Conservation (phyloP, 2,113 vertebrate genomes). For the Etheostoma cragini region DNA sequence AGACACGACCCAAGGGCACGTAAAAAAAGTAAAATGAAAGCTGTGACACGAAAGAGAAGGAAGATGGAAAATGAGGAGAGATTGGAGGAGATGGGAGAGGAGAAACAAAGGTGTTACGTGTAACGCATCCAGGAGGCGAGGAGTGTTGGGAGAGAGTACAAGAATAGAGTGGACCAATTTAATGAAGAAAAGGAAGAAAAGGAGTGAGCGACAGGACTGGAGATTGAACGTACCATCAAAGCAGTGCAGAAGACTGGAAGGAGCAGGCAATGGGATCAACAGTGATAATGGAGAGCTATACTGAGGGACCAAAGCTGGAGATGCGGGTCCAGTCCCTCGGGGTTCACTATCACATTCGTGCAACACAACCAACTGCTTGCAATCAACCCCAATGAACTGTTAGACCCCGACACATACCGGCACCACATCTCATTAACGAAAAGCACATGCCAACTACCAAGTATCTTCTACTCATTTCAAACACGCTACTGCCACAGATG, state of each 20-base stretch:
- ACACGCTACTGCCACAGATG: background rate
- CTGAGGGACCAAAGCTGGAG: constrained; percentile 32
- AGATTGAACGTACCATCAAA: constrained; percentile 37
- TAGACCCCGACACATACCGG: background rate
- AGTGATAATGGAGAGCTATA: constrained; percentile 37
- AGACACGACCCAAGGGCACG: constrained; percentile 35
- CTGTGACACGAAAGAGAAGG: constrained; percentile 46
- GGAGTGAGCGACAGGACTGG: background rate
- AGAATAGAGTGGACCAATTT: background rate
- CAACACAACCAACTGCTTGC: background rate
- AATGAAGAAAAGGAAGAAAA: constrained; percentile 1
- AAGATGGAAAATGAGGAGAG: constrained; percentile 4
- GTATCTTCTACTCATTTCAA: background rate
- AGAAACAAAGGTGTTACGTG: background rate
- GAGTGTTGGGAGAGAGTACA: background rate
- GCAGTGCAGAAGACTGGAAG: background rate
- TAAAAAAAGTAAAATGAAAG: constrained; percentile 55
- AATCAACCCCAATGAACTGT: constrained; percentile 38
- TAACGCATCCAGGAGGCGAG: background rate
- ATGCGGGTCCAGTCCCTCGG: constrained; percentile 36
- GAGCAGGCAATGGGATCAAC: background rate
- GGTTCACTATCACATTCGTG: constrained; percentile 1
- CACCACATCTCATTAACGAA: constrained; percentile 9
- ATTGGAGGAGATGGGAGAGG: background rate
- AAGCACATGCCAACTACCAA: background rate